phyloP scores from a whole-genome alignment of 2,888 invertebrate genomes.

The Apamea sordens region DNA sequence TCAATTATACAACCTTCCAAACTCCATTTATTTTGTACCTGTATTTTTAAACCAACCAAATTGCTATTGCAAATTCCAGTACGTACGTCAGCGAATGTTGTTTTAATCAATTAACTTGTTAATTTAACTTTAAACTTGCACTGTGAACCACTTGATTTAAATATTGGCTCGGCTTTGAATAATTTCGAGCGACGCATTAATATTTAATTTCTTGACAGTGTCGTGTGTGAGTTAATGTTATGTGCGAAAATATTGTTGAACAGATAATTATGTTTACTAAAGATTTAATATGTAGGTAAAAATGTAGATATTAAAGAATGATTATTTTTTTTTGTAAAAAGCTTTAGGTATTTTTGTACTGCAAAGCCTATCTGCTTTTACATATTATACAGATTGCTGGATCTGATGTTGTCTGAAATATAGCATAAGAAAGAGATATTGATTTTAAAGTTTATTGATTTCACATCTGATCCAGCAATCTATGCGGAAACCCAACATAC shows the following conservation, averaged over 20 bases:
- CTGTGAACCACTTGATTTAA: conserved; percentile 56
- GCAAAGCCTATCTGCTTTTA: neutral
- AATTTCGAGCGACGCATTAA: conserved; percentile 50
- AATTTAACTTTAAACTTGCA: conserved; percentile 58
- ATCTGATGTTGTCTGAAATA: too few species aligned
- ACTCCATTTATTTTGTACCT: conserved; percentile 27
- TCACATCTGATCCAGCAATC: too few species aligned
- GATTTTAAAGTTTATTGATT: neutral
- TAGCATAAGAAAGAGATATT: neutral
- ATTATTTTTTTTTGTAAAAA: neutral
- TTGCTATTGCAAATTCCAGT: conserved; percentile 32
- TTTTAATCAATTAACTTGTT: conserved; percentile 55
- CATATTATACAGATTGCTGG: too few species aligned
- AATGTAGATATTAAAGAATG: neutral
- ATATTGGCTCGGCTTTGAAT: conserved; percentile 54
- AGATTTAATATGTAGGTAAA: neutral
- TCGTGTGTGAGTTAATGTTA: neutral
- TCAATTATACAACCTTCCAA: conserved; percentile 28
- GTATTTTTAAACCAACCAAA: conserved; percentile 49
- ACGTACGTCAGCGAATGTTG: conserved; percentile 48
- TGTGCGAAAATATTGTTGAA: conserved; percentile 19
- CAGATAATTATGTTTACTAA: conserved; percentile 16
- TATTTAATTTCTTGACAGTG: conserved; percentile 44
- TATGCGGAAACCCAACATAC: too few species aligned
- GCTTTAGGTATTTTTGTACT: neutral